phyloP scores from a whole-genome alignment of 37 sponge, comb jelly and placozoan genomes.

The Spongilla lacustris region DNA sequence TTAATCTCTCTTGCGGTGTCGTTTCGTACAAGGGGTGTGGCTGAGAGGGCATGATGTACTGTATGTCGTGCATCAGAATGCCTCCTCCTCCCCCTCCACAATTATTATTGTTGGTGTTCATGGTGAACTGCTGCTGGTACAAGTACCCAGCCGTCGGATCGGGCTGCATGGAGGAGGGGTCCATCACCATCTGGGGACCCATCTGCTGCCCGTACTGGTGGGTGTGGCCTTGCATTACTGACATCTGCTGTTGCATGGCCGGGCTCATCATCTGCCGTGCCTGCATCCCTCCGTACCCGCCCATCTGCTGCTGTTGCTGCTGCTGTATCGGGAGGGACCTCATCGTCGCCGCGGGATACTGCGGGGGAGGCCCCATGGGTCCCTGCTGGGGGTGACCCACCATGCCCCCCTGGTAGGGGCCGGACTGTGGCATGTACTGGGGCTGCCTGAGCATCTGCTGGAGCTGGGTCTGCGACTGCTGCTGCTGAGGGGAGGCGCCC shows the following conservation, averaged over 20 bases:
- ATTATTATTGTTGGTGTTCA: background rate
- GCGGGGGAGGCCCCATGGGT: conserved; percentile 49
- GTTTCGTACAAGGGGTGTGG: background rate
- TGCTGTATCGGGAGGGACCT: conserved; percentile 1
- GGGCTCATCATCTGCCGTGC: conserved; percentile 6
- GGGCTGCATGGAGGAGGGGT: conserved; percentile 7
- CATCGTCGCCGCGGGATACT: conserved; percentile 30
- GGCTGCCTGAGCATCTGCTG: conserved; percentile 14
- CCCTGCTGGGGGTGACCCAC: conserved; percentile 7
- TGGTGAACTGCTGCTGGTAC: background rate
- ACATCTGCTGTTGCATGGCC: background rate
- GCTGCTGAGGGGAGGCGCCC: background rate
- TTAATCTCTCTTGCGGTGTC: background rate
- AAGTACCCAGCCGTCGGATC: background rate
- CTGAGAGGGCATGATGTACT: background rate
- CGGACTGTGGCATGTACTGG: conserved; percentile 24
- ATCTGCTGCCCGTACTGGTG: background rate
- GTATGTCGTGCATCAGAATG: background rate
- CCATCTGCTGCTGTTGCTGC: conserved; percentile 36
- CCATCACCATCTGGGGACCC: background rate
- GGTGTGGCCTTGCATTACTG: background rate
- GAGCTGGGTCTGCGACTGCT: background rate
- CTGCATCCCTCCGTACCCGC: background rate
- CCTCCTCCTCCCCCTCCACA: background rate
- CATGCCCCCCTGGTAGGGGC: background rate